phyloP scores from a whole-genome alignment of 2,113 vertebrate species.

The Tragelaphus strepsiceros region DNA sequence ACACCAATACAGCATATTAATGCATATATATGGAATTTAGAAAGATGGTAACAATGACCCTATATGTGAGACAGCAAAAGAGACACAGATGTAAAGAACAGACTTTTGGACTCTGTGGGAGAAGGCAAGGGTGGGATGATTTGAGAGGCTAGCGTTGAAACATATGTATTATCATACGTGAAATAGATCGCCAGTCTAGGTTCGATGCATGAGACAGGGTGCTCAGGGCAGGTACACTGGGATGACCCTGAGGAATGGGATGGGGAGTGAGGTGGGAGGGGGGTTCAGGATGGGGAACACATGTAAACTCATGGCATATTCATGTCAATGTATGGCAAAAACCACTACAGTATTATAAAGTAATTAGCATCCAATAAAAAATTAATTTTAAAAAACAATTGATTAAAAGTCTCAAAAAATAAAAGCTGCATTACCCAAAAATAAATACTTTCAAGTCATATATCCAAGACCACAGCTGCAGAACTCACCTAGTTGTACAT shows the following conservation, averaged over 20 bases:
- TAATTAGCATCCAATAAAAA: not conserved
- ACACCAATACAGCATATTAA: not conserved
- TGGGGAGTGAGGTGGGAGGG: not conserved
- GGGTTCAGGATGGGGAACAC: not conserved
- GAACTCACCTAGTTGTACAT: not conserved
- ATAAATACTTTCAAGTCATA: slow-evolving; percentile 19
- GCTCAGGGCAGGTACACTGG: not conserved
- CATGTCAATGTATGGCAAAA: not conserved
- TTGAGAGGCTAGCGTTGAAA: not conserved
- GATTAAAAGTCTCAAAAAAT: slow-evolving; percentile 34
- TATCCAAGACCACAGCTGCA: not conserved
- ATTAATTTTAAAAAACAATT: not conserved
- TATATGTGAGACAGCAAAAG: not conserved
- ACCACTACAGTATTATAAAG: not conserved
- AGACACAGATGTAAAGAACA: not conserved
- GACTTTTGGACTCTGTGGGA: not conserved
- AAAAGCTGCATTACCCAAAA: slow-evolving; percentile 13
- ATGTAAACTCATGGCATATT: not conserved
- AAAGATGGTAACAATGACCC: not conserved
- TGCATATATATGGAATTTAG: not conserved
- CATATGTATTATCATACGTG: not conserved
- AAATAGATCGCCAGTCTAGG: not conserved
- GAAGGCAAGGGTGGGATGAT: not conserved
- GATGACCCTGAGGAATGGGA: not conserved
- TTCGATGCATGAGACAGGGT: not conserved